Evolutionary conservation across 2,113 vertebrate genomes (phyloP).

Genomic region (Muscicapa adusta): DNA sequence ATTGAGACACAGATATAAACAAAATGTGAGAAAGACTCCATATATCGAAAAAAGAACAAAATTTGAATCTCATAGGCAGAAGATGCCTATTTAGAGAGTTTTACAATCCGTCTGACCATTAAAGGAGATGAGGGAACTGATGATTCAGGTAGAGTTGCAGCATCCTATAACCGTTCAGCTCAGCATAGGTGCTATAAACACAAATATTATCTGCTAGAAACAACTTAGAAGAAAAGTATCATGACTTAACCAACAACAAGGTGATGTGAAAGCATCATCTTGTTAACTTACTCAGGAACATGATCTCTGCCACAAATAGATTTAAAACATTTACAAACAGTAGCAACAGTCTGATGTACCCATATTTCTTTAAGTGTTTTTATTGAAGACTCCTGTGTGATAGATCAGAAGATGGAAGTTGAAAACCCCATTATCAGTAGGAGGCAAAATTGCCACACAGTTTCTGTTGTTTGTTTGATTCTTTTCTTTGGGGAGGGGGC

Average conservation of each 20-base stretch:
- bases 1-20: neutral
- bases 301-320: neutral
- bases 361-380: neutral
- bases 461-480: neutral
- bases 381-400: neutral
- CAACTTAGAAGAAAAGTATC: neutral
- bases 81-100: neutral
- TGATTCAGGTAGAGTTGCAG: neutral
- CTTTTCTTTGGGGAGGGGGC: accelerated
- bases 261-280: neutral
- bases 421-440: neutral
- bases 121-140: neutral
- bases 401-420: neutral
- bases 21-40: neutral
- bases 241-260: neutral
- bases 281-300: neutral
- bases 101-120: neutral
- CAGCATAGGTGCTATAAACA: neutral
- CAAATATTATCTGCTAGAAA: neutral
- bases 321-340: neutral
- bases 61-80: neutral
- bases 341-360: neutral
- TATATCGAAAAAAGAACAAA: neutral
- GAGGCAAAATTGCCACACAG: neutral
- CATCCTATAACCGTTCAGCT: neutral